Percentiles rank a stretch among this genome's conserved stretches.
phyloP scores from a whole-genome alignment of 2,797 vertebrate species.

The Forpus xanthops region DNA sequence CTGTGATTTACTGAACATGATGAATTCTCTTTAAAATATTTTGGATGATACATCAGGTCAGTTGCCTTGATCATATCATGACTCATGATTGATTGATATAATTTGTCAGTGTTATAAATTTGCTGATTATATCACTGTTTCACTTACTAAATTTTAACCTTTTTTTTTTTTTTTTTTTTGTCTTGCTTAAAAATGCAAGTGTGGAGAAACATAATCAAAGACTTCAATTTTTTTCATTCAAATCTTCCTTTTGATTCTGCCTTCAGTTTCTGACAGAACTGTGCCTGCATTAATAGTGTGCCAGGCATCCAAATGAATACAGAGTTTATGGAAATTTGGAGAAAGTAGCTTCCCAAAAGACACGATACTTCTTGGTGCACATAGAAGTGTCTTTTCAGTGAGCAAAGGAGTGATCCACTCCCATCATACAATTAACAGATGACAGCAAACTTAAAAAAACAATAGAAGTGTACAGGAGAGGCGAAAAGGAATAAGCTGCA shows the following conservation, averaged over 20 bases:
- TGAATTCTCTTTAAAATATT: constrained; percentile 36
- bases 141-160: background rate
- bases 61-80: constrained; percentile 2
- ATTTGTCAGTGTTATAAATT: constrained; percentile 4
- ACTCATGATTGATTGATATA: background rate
- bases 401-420: background rate
- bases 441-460: constrained; percentile 63
- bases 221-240: background rate
- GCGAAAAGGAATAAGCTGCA: constrained; percentile 54
- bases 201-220: background rate
- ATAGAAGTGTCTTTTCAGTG: background rate
- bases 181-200: background rate
- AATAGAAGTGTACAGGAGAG: constrained; percentile 35
- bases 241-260: background rate
- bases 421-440: background rate
- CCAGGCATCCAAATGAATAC: background rate
- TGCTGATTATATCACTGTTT: background rate
- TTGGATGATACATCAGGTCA: constrained; percentile 9
- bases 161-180: background rate
- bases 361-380: background rate
- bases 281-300: background rate
- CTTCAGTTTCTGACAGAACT: background rate
- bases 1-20: background rate
- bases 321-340: background rate
- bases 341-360: background rate